These are phyloP conservation scores for Vanessa cardui DNA, from an alignment of 2,888 invertebrate genomes.

Conservation along the genomic window DNA sequence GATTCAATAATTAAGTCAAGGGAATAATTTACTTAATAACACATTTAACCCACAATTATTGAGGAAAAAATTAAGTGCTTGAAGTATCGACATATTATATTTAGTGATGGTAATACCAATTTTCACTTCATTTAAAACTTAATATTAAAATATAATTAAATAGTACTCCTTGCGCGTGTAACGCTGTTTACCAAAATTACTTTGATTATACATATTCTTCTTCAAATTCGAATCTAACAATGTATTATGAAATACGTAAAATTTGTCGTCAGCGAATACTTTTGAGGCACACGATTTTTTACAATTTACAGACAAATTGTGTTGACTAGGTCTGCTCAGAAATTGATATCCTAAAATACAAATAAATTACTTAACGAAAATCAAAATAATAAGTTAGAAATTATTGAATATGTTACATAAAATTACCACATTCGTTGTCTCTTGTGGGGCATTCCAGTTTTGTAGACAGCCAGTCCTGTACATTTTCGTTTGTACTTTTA, in stretches of 20 bases:
- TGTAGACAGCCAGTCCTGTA: constrained; percentile 46
- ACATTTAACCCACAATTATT: too few relatives aligned
- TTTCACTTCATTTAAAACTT: background rate
- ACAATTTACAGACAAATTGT: constrained; percentile 33
- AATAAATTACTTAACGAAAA: background rate
- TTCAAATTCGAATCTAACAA: constrained; percentile 16
- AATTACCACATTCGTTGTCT: constrained; percentile 55
- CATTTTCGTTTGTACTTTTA: constrained; percentile 48
- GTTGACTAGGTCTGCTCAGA: constrained; percentile 40
- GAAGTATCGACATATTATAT: too few relatives aligned
- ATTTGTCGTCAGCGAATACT: constrained; percentile 11
- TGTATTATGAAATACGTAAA: constrained; percentile 2
- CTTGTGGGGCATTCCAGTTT: constrained; percentile 49
- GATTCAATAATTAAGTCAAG: too few relatives aligned
- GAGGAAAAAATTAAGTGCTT: too few relatives aligned
- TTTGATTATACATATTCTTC: background rate
- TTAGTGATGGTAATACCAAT: too few relatives aligned
- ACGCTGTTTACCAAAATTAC: constrained; percentile 17
- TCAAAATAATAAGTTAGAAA: background rate
- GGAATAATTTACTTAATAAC: too few relatives aligned
- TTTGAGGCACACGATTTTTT: constrained; percentile 16
- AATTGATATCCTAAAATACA: constrained; percentile 49
- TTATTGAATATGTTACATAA: background rate
- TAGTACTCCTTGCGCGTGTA: background rate
- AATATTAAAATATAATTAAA: constrained; percentile 8